Base-by-base conservation (phyloP, 2,113 vertebrate species). In the Guaruba guarouba region DNA sequence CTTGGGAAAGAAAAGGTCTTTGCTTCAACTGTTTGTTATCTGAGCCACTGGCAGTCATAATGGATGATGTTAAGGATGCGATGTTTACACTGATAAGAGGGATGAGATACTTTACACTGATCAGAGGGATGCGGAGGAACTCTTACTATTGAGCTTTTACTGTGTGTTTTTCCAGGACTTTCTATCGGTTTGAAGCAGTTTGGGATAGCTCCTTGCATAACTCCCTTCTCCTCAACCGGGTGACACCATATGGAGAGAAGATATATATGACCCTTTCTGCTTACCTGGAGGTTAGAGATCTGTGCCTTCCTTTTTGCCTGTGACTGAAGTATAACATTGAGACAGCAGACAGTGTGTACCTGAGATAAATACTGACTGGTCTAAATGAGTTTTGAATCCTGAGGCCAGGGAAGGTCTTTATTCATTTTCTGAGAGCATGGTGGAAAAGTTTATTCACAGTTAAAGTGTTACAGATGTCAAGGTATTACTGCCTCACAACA, bases 161-260 rank as follows among this genome's bases (percentile, higher is more conserved):
- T 94, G 41, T 94, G 23, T 62, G 64, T 29, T 79, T 63, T 92
- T 82, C 18, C 91, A 99, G 99, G 96, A 99, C 99, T 48, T 99
- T 99, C 93, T 99, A 99, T 96, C 98, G 99, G 5, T 99, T 99
- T 11, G 99, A 99, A 97, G 99, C 99, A 0, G 99, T 99, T 80
- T 99, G 99, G 99, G 99, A 99, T 89, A 99, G 99, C 97, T 99
- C 99, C 31, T 97, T 99, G 86, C 99, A 99, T 93, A 99, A 99
- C 97, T 99, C 99, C 59, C 99, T 99, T 27, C 98, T 99, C 41
- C 98, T 99, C 49, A 99, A 99, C 95, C 97, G 99, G 44, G 98
- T 99, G 83, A 99, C 99, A 10, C 99, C 99, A 0, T 99, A 99
- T 6, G 99, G 99, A 94, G 99, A 99, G 97, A 99, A 99, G 98